Base-by-base conservation (phyloP, 1,140 invertebrate species). In the Acyrthosiphon pisum region DNA sequence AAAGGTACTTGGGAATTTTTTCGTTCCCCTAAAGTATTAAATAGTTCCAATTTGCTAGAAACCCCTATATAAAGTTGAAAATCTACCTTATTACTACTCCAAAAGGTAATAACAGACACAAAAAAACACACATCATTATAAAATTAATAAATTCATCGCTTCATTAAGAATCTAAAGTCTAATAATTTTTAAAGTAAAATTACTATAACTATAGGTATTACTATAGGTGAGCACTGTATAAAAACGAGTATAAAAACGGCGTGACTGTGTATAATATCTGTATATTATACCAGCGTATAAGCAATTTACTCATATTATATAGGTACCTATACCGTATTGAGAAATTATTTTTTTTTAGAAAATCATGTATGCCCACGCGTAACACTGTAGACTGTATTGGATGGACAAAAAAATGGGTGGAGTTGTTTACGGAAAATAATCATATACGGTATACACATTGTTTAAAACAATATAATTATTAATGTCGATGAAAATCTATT, bases 401-500 rank as follows among this genome's bases (percentile, higher is more conserved):
- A 20, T 20, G 60, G 2, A 76, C n/a, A n/a, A 46, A 46, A 46
- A 48, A 89, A 53, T 35, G 87, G 87, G 48, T 23, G 87, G 48
- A 53, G n/a, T 53, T 35, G 7, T 35, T 37, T 53, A 53, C 20
- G 23, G 9, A 89, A 53, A 53, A 89, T 89, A 88, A 88, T 88
- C 86, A 20, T 35, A 23, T 35, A 87, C 86, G 14, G 35, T n/a
- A 48, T n/a, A 30, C 18, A n/a, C 50, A 53, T 89, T 89, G 46
- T 89, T 37, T 53, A 53, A 88, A 53, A 53, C 48, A 53, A 89
- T 53, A 89, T 89, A 89, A 89, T 89, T 89, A 89, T 37, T 76
- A 76, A 76, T 26, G n/a, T 89, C 18, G 87, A 89, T 89, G n/a
- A 37, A 89, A 53, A 89, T 53, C 46, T 89, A 89, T 89, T 89